A percentile compares a stretch with the other conserved stretches of the same genome.
Conservation (phyloP, 2,888 invertebrate species). For the Deladenus siricidicola region DNA sequence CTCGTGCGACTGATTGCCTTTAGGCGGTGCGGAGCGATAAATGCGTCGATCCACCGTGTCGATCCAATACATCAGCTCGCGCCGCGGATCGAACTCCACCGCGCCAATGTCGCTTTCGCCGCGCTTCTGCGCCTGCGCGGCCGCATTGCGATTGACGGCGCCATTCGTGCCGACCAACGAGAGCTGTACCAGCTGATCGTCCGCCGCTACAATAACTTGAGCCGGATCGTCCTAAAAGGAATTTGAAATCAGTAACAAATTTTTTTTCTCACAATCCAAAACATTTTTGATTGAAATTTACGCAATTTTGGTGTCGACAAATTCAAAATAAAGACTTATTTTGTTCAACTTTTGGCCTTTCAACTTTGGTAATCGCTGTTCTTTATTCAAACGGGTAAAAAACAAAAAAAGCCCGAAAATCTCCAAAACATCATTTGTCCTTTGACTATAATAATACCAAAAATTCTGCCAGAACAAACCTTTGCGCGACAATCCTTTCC, state of each 20-base stretch:
- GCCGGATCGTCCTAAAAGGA: conserved; percentile 30
- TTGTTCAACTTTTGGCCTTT: no score
- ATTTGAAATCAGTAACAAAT: no score
- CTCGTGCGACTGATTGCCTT: conserved; percentile 51
- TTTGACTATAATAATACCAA: no score
- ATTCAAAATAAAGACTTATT: no score
- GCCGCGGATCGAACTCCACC: conserved; percentile 62
- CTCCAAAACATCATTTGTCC: no score
- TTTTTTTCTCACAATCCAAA: no score
- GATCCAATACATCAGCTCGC: conserved; percentile 85
- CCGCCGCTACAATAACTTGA: conserved; percentile 44
- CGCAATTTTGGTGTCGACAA: no score
- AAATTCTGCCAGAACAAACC: no score
- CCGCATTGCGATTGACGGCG: conserved; percentile 43
- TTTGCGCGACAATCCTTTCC: conserved; percentile 53
- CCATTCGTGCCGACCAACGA: conserved; percentile 37
- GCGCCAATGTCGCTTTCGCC: conserved; percentile 82
- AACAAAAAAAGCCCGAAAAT: not conserved
- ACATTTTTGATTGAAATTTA: no score
- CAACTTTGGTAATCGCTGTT: no score
- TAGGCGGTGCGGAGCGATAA: conserved; percentile 40
- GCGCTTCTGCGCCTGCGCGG: conserved; percentile 46
- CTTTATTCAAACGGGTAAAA: not conserved
- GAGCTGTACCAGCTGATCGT: conserved; percentile 44
- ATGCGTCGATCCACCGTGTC: conserved; percentile 64